phyloP scores from a whole-genome alignment of 2,888 invertebrate species.

The Leptinotarsa peninsularis region DNA sequence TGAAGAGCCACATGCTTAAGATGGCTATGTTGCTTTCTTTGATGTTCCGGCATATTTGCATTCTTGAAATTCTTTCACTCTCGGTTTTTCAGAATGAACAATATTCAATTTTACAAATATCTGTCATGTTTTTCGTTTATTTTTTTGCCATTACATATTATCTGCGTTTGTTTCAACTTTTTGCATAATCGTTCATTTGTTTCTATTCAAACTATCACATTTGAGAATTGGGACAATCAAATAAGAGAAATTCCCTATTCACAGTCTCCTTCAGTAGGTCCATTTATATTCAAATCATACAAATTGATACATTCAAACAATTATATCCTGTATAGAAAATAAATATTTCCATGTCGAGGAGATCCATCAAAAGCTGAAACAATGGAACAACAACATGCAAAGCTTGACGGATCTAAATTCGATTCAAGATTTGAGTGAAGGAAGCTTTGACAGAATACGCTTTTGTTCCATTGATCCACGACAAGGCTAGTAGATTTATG shows the following conservation, averaged over 20 bases:
- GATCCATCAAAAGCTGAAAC: constrained; percentile 65
- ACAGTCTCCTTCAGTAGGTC: neutral
- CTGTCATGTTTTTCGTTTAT: too few relatives aligned
- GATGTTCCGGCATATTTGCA: too few relatives aligned
- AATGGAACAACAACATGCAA: constrained; percentile 61
- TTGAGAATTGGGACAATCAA: neutral
- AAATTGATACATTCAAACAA: constrained; percentile 27
- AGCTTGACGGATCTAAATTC: constrained; percentile 63
- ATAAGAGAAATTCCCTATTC: neutral
- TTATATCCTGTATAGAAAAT: constrained; percentile 14
- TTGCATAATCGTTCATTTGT: too few relatives aligned
- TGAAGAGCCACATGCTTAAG: too few relatives aligned
- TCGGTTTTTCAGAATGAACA: too few relatives aligned
- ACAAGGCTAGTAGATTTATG: constrained; percentile 61
- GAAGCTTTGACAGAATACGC: constrained; percentile 62
- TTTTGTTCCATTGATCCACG: constrained; percentile 63
- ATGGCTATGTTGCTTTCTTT: too few relatives aligned
- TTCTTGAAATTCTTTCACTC: too few relatives aligned
- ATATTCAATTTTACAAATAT: too few relatives aligned
- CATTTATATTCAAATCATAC: constrained; percentile 17
- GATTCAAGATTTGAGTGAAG: constrained; percentile 62
- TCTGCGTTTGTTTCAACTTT: too few relatives aligned
- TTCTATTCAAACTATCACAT: too few relatives aligned
- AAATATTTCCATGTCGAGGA: constrained; percentile 49
- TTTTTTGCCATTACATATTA: too few relatives aligned